A percentile compares a stretch with the other conserved stretches of the same genome.
phyloP scores from a whole-genome alignment of 1,140 invertebrate species.

The Nephotettix cincticeps region DNA sequence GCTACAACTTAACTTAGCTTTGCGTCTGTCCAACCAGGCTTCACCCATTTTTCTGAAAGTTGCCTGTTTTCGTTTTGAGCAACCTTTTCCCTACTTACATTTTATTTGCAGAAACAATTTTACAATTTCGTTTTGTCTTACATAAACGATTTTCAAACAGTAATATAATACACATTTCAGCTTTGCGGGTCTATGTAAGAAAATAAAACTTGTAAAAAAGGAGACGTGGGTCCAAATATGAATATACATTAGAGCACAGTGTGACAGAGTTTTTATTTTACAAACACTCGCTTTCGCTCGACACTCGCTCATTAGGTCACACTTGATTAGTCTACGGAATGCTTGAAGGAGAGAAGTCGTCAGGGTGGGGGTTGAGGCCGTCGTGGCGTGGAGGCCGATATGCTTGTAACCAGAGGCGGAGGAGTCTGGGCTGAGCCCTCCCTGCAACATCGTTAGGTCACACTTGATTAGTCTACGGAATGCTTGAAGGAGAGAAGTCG shows the following conservation, averaged over 20 bases:
- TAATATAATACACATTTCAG: too few relatives aligned
- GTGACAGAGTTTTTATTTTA: too few relatives aligned
- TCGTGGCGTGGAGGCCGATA: background rate
- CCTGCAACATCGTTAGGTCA: background rate
- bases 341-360: background rate
- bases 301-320: too few relatives aligned
- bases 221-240: too few relatives aligned
- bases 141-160: too few relatives aligned
- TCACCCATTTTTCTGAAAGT: background rate
- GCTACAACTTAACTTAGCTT: too few relatives aligned
- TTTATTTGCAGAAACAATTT: too few relatives aligned
- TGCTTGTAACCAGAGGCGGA: background rate
- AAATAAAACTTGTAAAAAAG: slow-evolving; percentile 7
- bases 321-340: too few relatives aligned
- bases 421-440: background rate
- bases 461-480: too few relatives aligned
- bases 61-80: slow-evolving; percentile 4
- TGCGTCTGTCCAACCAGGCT: background rate
- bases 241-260: too few relatives aligned
- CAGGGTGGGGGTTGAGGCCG: background rate
- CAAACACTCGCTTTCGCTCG: too few relatives aligned
- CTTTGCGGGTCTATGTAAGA: background rate
- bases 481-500: background rate
- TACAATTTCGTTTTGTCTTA: too few relatives aligned
- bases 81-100: slow-evolving; percentile 9